Evolutionary conservation across 2,888 invertebrate species (phyloP), one percentile per base, ranked within the genome.

Genomic region (Sialis lutaria): DNA sequence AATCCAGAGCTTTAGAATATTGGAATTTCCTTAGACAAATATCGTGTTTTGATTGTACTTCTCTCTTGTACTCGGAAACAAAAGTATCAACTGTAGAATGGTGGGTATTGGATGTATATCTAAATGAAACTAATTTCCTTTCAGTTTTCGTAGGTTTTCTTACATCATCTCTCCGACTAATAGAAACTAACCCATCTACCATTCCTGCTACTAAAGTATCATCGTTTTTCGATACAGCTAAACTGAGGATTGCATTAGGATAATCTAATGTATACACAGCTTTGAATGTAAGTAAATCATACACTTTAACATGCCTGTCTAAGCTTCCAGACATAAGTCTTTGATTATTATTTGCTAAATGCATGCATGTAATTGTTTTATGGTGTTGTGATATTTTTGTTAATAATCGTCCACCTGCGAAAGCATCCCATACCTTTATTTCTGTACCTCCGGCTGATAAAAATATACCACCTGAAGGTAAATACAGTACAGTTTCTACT

Each of bases 231-330:
- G 80, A 76, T 47, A 80, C 71, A 31, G 80, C 92, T 59, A 96
- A 69, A 64, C 90, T 90, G 33, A 96, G 70, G 41, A 98, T 76
- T 9, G 92, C 82, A 64, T 92, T 90, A 0, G 95, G 87, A 62
- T 87, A 93, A 60, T 87, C 84, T 48, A 95, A 70, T 7, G 87
- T 88, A 58, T 95, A 89, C 1, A 93, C 83, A 4, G 82, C 77
- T 68, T 87, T 82, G 62, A 88, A 95, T 2, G 82, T 82, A 33
- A 80, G 74, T 33, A 88, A 73, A 61, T 95, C 93, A 64, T 90
- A 92, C 53, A 96, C 77, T 67, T 93, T 95, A 0, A 95, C 84
- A 67, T 92, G 91, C 52, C 89, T 79, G 64, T 98, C 97, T 48
- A 97, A 69, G 4, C 92, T 89, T 1, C 85, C 90, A 0, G 95